Evolutionary conservation across 2,888 invertebrate genomes (phyloP), one percentile per base, ranked within the genome.

Genomic region (Fabriciana adippe): DNA sequence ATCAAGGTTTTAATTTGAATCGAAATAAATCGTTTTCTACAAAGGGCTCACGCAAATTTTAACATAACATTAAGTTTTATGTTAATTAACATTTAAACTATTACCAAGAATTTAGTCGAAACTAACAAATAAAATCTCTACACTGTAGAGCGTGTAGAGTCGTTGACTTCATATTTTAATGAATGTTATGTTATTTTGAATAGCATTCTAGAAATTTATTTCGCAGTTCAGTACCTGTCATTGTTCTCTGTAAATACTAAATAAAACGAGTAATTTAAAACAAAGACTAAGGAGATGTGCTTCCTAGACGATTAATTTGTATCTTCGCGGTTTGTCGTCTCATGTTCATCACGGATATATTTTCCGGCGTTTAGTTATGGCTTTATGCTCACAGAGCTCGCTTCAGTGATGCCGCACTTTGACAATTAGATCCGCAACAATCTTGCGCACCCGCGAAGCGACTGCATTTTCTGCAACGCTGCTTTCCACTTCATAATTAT

Each of bases 351-450:
- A 45, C 55, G 50, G 50, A n/a, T 57, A 59, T 16, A 53, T 56
- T 26, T 60, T 55, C 55, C 41, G 60, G 50, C 68, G 68, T 41
- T 68, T 60, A 64, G 64, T 64, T 60, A n/a, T 60, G 68, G 45
- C 35, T 48, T 26, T 26, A 55, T 64, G 64, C 60, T 26, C 73
- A 55, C 50, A 55, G 50, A 48, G 59, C 21, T 47, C 62, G 69
- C 53, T 63, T 69, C 63, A 62, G 59, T 76, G 79, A 81, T 77
- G 81, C 82, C 82, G 78, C 80, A 81, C 80, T 80, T 80, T 79
- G 76, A 79, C 88, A 84, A 89, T 91, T 89, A 89, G 89, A 90
- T 89, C 81, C 90, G 89, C 88, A 90, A 90, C 88, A 85, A 78
- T 79, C 78, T 83, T 79, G 80, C 77, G 79, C 75, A 80, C 77